phyloP scores from a whole-genome alignment of 1,140 invertebrate genomes.

The Doryteuthis pealeii region DNA sequence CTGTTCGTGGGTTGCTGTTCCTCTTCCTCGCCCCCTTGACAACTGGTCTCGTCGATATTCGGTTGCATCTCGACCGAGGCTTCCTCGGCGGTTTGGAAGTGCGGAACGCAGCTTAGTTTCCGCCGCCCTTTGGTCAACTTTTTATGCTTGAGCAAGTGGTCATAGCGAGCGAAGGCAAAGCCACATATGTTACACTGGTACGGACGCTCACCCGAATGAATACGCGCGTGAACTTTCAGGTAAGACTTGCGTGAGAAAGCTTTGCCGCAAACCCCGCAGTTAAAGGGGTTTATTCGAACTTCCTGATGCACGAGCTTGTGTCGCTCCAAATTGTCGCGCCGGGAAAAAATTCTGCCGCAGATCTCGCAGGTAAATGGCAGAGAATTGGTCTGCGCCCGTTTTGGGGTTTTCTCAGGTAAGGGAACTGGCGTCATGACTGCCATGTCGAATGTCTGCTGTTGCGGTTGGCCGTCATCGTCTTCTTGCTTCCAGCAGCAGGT shows the following conservation, averaged over 20 bases:
- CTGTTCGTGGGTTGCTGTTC: too few relatives aligned
- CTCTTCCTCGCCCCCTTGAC: too few relatives aligned
- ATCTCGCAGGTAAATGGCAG: not conserved
- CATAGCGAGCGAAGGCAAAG: conserved; percentile 49
- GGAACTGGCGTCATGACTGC: not conserved
- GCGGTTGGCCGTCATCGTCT: not conserved
- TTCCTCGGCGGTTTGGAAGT: too few relatives aligned
- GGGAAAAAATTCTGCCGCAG: not conserved
- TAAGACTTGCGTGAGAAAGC: conserved; percentile 60
- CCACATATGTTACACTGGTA: conserved; percentile 63
- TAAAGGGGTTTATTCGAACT: not conserved
- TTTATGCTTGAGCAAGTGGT: conserved; percentile 14
- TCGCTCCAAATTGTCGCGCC: not conserved
- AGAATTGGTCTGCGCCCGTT: not conserved
- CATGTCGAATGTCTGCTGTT: too few relatives aligned
- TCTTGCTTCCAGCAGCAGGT: not conserved
- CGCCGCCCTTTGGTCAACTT: not conserved
- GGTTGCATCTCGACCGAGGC: too few relatives aligned
- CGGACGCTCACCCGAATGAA: conserved; percentile 20
- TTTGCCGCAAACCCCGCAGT: conserved; percentile 73
- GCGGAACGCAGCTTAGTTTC: not conserved
- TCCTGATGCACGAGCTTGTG: not conserved
- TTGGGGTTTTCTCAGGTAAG: not conserved
- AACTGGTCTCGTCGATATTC: too few relatives aligned
- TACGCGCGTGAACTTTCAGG: conserved; percentile 82